These are phyloP conservation scores for Brachionichthys hirsutus DNA, from an alignment of 2,113 vertebrate species.

Conservation along the genomic window DNA sequence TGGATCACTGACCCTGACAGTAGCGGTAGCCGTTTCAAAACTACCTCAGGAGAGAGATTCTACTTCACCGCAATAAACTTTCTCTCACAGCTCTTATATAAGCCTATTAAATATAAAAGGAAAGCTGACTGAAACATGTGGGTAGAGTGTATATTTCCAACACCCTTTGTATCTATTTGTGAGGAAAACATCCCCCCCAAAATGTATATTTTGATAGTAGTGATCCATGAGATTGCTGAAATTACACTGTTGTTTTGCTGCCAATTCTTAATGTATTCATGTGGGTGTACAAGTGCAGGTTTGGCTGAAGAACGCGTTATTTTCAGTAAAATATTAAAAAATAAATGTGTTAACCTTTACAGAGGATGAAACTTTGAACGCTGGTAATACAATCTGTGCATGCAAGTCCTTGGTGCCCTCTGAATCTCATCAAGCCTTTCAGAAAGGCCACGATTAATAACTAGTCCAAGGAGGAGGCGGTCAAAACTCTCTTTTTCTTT, in stretches of 20 bases:
- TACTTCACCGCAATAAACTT: neutral
- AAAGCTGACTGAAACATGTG: neutral
- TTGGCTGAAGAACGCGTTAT: conserved; percentile 6
- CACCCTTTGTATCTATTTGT: neutral
- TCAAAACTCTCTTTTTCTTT: conserved; percentile 12
- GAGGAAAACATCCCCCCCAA: too few species aligned
- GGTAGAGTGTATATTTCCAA: conserved; percentile 3
- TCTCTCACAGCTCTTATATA: too few species aligned
- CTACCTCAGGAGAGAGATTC: conserved; percentile 18
- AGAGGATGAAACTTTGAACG: conserved; percentile 9
- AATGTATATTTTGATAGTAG: neutral
- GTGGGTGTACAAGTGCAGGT: conserved; percentile 25
- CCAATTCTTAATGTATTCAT: conserved; percentile 8
- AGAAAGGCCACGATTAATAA: conserved; percentile 33
- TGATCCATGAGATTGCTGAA: neutral
- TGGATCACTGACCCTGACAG: conserved; percentile 13
- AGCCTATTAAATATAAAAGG: too few species aligned
- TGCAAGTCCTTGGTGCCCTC: conserved; percentile 15
- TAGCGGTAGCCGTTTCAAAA: conserved; percentile 35
- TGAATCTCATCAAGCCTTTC: conserved; percentile 26
- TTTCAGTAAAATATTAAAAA: conserved; percentile 24
- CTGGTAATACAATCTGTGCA: conserved; percentile 7
- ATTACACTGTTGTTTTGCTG: conserved; percentile 4
- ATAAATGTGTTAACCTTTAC: conserved; percentile 10
- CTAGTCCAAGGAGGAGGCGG: conserved; percentile 14